Conservation (phyloP, 92 coral and sea anemone genomes). For the Nematostella vectensis region DNA sequence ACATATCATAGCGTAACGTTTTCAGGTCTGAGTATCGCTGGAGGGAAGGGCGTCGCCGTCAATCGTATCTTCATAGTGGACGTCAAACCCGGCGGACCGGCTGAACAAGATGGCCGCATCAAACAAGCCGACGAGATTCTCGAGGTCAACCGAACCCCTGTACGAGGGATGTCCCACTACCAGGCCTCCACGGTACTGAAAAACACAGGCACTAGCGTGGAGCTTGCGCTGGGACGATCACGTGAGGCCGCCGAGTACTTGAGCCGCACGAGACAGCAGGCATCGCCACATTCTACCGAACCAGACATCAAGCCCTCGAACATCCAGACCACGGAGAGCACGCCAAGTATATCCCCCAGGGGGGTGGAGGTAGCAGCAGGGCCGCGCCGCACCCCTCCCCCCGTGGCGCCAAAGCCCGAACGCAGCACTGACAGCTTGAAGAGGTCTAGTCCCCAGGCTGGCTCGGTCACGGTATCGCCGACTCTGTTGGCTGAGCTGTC, state of each 20-base stretch:
- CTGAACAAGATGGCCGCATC: constrained; percentile 82
- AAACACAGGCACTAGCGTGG: constrained; percentile 84
- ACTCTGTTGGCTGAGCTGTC: constrained; percentile 66
- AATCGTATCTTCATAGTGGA: constrained; percentile 96
- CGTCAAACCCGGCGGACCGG: constrained; percentile 94
- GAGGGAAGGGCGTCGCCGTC: constrained; percentile 92
- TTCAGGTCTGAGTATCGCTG: constrained; percentile 93
- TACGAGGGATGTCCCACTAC: constrained; percentile 94
- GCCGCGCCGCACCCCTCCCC: constrained; percentile 15
- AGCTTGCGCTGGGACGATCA: constrained; percentile 82
- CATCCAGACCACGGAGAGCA: constrained; percentile 33
- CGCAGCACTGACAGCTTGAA: constrained; percentile 24
- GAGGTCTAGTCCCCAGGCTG: constrained; percentile 45
- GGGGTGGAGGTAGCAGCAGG: constrained; percentile 14
- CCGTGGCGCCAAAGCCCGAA: constrained; percentile 19
- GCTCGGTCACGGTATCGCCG: constrained; percentile 64
- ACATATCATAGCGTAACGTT: too few relatives aligned
- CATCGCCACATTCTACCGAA: constrained; percentile 43
- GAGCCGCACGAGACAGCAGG: constrained; percentile 40
- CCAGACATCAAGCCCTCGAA: constrained; percentile 54
- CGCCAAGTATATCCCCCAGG: constrained; percentile 19
- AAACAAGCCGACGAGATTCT: constrained; percentile 93
- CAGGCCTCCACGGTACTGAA: constrained; percentile 92
- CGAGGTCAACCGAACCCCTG: constrained; percentile 83
- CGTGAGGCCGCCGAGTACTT: constrained; percentile 81